These are phyloP conservation scores for Eretmochelys imbricata DNA, from an alignment of 2,113 vertebrate genomes.

Conservation along the genomic window DNA sequence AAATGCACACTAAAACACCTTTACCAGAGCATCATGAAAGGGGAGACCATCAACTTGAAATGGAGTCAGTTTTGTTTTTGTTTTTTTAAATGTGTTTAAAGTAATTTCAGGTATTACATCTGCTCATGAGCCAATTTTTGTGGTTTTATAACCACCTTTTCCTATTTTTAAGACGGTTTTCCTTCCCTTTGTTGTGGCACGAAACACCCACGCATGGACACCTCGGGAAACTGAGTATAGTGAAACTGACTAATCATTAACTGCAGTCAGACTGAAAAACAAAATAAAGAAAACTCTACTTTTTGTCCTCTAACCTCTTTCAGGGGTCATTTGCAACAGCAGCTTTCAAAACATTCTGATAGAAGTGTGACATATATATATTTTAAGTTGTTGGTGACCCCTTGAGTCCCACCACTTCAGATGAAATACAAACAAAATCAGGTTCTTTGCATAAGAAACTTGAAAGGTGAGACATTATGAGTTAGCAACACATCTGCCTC, in stretches of 20 bases:
- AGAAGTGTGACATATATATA: neutral
- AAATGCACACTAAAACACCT: neutral
- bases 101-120: conserved; percentile 44
- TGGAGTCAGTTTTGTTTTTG: conserved; percentile 11
- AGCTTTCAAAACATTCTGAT: neutral
- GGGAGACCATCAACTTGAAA: conserved; percentile 1
- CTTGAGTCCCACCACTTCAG: neutral
- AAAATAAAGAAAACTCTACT: neutral
- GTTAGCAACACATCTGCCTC: neutral
- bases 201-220: neutral
- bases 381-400: accelerated
- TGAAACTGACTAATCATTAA: neutral
- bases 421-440: neutral
- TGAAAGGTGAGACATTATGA: neutral
- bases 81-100: conserved; percentile 52
- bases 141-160: conserved; percentile 39
- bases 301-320: neutral
- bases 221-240: accelerated
- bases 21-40: neutral
- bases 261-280: neutral
- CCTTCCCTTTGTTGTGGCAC: conserved; percentile 20
- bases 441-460: neutral
- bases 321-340: neutral
- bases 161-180: neutral
- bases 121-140: conserved; percentile 53